Evolutionary conservation across 2,113 vertebrate species (phyloP), one percentile per base, ranked within the genome.

Genomic region (Chaenocephalus aceratus): DNA sequence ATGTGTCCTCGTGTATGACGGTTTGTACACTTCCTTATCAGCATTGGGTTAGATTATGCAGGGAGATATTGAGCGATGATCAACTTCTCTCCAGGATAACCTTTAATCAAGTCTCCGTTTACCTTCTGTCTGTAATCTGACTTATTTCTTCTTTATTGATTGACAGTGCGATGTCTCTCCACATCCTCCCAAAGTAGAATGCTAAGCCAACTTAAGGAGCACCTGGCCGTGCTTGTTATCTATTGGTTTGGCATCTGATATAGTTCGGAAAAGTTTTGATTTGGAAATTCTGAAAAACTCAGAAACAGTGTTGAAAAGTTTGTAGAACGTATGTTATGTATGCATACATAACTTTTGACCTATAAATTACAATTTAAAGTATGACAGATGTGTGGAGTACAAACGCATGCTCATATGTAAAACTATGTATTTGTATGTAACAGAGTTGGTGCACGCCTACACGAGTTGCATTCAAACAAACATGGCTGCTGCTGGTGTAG

Each of bases 21-120:
- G 72, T 36, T 72, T 45, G 48, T 85, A 21, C 88, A 80, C 87
- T 65, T 84, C 13, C 75, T 61, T 48, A 85, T 85, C 73, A 57
- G 67, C 61, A 18, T 10, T 0, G 58, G n/a, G 73, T 74, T 58
- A 73, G 84, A 84, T 90, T 85, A 87, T 79, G 75, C 68, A 51
- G 59, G 54, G 45, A 0, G 15, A 69, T 88, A 89, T 89, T 65
- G 86, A 88, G 68, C 46, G 7, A 90, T 82, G 86, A 89, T 90
- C 82, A 63, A 68, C 8, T 1, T 66, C 81, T 80, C 82, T 88
- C 60, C 58, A 77, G 71, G 84, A 73, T 78, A 87, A 88, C 86
- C 89, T 89, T 91, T 88, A 77, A 85, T 74, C 66, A 8, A 8
- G 36, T 41, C 36, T 41, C 36, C 7, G 8, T 48, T 13, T 2